Evolutionary conservation across 1,140 invertebrate genomes (phyloP).

Genomic region (Diplogasteroides magnus): DNA sequence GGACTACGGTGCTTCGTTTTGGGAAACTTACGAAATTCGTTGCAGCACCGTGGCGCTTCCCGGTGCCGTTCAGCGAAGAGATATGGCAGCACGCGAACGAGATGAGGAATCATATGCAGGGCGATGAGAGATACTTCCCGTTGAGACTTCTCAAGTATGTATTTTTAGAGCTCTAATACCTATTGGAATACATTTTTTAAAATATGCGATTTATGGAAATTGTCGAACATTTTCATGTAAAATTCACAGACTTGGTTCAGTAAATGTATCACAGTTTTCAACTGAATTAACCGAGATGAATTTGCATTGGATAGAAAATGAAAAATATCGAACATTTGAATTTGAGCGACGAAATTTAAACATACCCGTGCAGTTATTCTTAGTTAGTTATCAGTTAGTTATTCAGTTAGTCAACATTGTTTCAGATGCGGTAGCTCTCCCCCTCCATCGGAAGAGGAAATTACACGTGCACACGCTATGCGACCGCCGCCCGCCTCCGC

Average conservation of each 20-base stretch:
- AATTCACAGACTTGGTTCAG: too few species aligned
- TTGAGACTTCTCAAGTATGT: neutral
- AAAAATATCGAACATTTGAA: too few species aligned
- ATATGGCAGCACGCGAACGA: neutral
- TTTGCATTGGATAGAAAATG: too few species aligned
- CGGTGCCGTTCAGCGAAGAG: neutral
- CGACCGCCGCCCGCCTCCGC: neutral
- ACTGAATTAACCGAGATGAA: neutral
- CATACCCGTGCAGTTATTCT: too few species aligned
- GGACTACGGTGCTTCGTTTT: too few species aligned
- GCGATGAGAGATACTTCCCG: neutral
- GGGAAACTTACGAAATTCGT: neutral
- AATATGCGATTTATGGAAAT: too few species aligned
- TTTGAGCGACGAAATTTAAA: too few species aligned
- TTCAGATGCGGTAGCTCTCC: neutral
- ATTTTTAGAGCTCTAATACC: neutral
- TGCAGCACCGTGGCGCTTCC: neutral
- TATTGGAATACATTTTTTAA: neutral
- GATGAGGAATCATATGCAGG: neutral
- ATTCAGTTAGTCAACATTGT: too few species aligned
- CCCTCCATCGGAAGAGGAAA: neutral
- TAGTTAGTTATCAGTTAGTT: too few species aligned
- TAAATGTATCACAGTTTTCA: neutral
- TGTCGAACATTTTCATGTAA: too few species aligned
- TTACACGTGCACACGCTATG: neutral